Conservation (phyloP, 2,888 invertebrate species). For the Torymus texanus region DNA sequence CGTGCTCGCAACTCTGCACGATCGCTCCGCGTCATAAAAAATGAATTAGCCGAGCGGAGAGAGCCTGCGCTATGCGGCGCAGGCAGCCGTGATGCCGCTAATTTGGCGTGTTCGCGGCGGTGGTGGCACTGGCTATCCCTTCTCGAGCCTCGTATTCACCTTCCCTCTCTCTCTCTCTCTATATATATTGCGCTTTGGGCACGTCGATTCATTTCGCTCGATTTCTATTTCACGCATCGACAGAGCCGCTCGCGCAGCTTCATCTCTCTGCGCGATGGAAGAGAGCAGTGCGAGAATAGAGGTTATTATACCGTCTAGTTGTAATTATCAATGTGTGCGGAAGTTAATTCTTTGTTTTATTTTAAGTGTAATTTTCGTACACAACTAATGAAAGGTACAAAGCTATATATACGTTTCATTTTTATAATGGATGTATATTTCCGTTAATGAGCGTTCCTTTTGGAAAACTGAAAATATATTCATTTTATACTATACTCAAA, state of each 20-base stretch:
- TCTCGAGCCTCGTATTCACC: not conserved
- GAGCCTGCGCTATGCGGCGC: too few relatives aligned
- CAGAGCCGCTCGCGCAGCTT: slow-evolving; percentile 58
- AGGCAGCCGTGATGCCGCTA: slow-evolving; percentile 59
- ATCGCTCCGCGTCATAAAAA: too few relatives aligned
- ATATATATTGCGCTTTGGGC: slow-evolving; percentile 5
- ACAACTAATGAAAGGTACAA: too few relatives aligned
- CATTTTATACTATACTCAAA: too few relatives aligned
- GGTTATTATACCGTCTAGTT: slow-evolving; percentile 67
- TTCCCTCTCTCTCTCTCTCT: too few relatives aligned
- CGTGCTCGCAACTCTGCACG: too few relatives aligned
- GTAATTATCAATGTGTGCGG: slow-evolving; percentile 65
- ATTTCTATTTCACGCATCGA: slow-evolving; percentile 72
- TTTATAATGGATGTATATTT: too few relatives aligned
- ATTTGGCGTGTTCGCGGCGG: slow-evolving; percentile 64
- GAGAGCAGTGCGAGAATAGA: slow-evolving; percentile 67
- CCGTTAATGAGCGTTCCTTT: too few relatives aligned
- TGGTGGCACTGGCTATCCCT: slow-evolving; percentile 56
- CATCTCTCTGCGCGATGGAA: slow-evolving; percentile 47
- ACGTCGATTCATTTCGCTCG: slow-evolving; percentile 68
- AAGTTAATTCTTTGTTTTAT: slow-evolving; percentile 56
- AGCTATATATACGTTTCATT: too few relatives aligned
- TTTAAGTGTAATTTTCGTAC: slow-evolving; percentile 29
- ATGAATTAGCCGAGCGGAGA: too few relatives aligned
- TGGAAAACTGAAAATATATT: too few relatives aligned